Evolutionary conservation across 2,113 vertebrate species (phyloP).

Genomic region (Gopherus flavomarginatus): DNA sequence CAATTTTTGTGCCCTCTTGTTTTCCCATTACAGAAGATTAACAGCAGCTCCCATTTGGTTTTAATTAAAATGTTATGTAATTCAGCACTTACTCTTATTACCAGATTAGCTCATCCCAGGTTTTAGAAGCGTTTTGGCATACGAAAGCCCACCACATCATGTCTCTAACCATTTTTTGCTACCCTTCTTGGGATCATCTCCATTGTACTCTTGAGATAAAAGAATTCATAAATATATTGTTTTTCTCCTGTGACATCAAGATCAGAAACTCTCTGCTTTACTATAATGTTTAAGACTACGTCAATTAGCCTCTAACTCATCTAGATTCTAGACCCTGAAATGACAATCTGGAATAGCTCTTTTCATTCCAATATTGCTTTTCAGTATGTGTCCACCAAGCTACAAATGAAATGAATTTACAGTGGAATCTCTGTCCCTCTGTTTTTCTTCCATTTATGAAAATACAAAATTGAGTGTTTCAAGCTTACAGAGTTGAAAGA

Average conservation of each 20-base stretch:
- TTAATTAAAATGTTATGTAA: background rate
- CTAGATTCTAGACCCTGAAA: background rate
- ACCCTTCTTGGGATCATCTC: background rate
- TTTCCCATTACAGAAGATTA: background rate
- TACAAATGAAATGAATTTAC: background rate
- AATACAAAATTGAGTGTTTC: background rate
- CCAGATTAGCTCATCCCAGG: background rate
- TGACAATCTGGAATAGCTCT: background rate
- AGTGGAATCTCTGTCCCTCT: accelerated
- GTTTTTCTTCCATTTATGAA: background rate
- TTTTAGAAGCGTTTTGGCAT: background rate
- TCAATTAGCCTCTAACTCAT: background rate
- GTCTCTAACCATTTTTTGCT: background rate
- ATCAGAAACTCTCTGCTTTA: background rate
- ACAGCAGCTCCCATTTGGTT: background rate
- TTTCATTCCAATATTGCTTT: background rate
- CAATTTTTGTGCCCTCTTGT: background rate
- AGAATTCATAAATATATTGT: background rate
- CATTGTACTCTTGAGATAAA: background rate
- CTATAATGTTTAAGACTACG: background rate
- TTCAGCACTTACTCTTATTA: background rate
- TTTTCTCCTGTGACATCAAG: background rate
- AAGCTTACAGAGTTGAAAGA: background rate
- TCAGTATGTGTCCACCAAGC: background rate
- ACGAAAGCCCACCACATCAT: background rate